Percentiles rank a stretch among this genome's conserved stretches.
These are phyloP conservation scores for Chromobotia macracanthus DNA, from an alignment of 2,797 vertebrate genomes.

Conservation along the genomic window DNA sequence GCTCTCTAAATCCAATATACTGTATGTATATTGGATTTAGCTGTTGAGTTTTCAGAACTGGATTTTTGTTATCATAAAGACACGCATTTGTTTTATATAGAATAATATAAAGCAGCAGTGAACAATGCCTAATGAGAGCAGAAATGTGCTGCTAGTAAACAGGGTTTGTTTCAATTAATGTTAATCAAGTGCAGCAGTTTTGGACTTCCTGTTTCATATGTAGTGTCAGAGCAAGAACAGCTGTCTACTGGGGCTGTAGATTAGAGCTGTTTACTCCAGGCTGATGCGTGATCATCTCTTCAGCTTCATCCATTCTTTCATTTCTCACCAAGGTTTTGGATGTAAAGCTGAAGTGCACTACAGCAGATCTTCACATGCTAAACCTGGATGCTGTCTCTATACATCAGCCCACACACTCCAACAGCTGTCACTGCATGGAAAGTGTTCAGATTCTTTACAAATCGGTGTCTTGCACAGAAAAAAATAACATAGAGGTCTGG, in stretches of 20 bases:
- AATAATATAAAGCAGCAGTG: constrained; percentile 2
- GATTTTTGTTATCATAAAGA: neutral
- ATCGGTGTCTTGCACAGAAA: neutral
- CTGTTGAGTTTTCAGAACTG: neutral
- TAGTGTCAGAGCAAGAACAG: constrained; percentile 1
- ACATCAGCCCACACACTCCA: neutral
- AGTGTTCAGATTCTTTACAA: neutral
- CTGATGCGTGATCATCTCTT: neutral
- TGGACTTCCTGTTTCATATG: too few relatives aligned
- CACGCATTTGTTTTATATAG: neutral
- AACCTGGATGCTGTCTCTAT: neutral
- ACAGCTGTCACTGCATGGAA: neutral
- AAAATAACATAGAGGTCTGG: neutral
- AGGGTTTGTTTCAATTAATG: neutral
- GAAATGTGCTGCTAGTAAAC: too few relatives aligned
- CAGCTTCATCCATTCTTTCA: neutral
- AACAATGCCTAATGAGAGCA: neutral
- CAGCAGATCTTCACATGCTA: neutral
- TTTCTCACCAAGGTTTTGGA: neutral
- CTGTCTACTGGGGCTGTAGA: neutral
- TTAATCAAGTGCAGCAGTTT: too few relatives aligned
- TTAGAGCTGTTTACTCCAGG: neutral
- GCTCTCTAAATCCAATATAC: too few relatives aligned
- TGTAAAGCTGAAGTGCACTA: neutral
- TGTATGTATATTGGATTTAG: neutral